These are phyloP conservation scores for Rhagophthalmus giganteus DNA, from an alignment of 2,888 invertebrate genomes.

Conservation along the genomic window DNA sequence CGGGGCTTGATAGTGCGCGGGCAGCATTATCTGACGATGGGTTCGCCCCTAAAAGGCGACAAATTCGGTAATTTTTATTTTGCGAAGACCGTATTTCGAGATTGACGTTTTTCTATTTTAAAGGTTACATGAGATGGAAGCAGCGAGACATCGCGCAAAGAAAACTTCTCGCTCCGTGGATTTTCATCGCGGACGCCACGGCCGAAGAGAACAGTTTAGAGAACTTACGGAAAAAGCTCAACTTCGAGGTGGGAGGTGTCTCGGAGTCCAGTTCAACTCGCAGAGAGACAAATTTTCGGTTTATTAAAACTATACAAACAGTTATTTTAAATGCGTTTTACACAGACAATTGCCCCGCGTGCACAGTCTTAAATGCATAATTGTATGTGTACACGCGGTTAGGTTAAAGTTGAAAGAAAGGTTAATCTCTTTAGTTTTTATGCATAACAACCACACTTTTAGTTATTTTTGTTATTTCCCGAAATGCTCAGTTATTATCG, in stretches of 20 bases:
- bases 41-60: constrained; percentile 25
- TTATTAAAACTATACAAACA: too few species aligned
- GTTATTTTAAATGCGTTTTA: too few species aligned
- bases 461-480: too few species aligned
- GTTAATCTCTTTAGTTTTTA: too few species aligned
- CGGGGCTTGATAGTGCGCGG: constrained; percentile 69
- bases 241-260: constrained; percentile 46
- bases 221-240: constrained; percentile 34
- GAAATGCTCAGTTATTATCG: too few species aligned
- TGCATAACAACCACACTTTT: too few species aligned
- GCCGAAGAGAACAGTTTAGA: constrained; percentile 54
- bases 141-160: constrained; percentile 55
- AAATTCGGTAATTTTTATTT: constrained; percentile 1
- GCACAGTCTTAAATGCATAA: too few species aligned
- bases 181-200: constrained; percentile 21
- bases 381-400: too few species aligned
- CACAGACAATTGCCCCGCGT: too few species aligned
- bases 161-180: constrained; percentile 48
- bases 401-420: too few species aligned
- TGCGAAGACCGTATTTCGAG: background rate
- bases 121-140: constrained; percentile 33
- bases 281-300: too few species aligned
- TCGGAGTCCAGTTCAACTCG: too few species aligned
- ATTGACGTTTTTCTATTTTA: background rate
- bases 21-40: constrained; percentile 60